Base-by-base conservation (phyloP, 2,797 vertebrate species). In the Echiichthys vipera region DNA sequence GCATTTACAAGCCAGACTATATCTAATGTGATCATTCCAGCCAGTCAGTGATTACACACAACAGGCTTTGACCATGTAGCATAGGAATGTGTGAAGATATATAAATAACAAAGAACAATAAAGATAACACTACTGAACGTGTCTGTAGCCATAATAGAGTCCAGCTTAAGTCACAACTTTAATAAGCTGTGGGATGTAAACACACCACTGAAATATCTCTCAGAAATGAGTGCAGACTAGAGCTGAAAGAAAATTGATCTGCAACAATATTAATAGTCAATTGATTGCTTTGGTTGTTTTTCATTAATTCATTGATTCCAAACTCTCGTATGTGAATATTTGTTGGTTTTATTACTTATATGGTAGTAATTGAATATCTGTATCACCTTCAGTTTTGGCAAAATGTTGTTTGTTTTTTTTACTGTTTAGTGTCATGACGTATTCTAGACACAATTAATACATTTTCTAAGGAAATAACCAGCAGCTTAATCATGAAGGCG, bases 1-100 rank as follows among this genome's bases (percentile, higher is more conserved):
- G 30, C 5, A 37, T 2, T 79, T 59, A 11, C 32, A 66, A 45
- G 22, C 7, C n/a, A 11, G 3, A 36, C 11, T 9, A 12, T 29
- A 42, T 73, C 45, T 43, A 61, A 70, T 66, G 7, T 64, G 63
- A 61, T 70, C n/a, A 43, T 43, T 65, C 39, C 22, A 67, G 15
- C 40, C 30, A n/a, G 51, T 64, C 22, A 42, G 29, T 18, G 30
- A 40, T 64, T 42, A 55, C 29, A 66, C 29, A 74, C 32, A 43
- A 30, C 40, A 40, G 3, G 40, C 15, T 29, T 5, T 47, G 34
- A 49, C 27, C 0, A 32, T 7, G 42, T 2, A 36, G 25, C 27
- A 40, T 1, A 51, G 58, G 40, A 65, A 65, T 20, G 57, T 27
- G 34, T 22, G 27, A 36, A 58, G 36, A 3, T 40, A 58, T 39